phyloP scores from a whole-genome alignment of 2,113 vertebrate species.

The Ariopsis seemanni region DNA sequence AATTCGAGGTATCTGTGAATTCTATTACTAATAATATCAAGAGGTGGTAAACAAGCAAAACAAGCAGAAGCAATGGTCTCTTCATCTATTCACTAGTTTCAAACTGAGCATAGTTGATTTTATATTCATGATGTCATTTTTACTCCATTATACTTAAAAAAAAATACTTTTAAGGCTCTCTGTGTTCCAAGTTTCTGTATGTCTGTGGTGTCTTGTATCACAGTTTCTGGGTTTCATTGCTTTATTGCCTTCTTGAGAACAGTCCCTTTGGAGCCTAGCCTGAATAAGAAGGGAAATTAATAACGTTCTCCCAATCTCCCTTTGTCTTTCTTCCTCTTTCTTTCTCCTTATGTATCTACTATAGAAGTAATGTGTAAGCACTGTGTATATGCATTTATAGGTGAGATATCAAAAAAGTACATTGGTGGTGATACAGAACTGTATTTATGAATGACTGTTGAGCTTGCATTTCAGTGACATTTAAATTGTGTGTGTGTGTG shows the following conservation, averaged over 20 bases:
- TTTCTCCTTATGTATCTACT: constrained; percentile 37
- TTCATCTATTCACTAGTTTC: background rate
- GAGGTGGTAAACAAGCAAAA: constrained; percentile 7
- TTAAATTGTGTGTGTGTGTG: constrained; percentile 41
- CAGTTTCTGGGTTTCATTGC: constrained; percentile 22
- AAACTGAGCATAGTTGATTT: background rate
- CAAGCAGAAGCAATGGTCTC: background rate
- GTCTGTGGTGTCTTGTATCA: constrained; percentile 13
- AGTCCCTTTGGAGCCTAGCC: constrained; percentile 30
- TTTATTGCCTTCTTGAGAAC: constrained; percentile 20
- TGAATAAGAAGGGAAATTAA: constrained; percentile 33
- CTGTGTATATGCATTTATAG: background rate
- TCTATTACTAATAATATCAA: constrained; percentile 36
- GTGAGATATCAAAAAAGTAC: constrained; percentile 31
- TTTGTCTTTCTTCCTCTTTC: constrained; percentile 12
- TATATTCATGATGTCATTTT: background rate
- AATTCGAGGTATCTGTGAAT: constrained; percentile 47
- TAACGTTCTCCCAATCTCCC: constrained; percentile 5
- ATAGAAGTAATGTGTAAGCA: background rate
- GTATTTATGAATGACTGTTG: constrained; percentile 57
- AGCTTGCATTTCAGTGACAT: constrained; percentile 59
- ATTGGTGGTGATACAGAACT: constrained; percentile 51
- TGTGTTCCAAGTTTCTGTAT: background rate
- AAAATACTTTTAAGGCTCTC: background rate
- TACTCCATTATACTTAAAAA: background rate